phyloP scores from a whole-genome alignment of 2,113 vertebrate genomes.

The Alligator sinensis region DNA sequence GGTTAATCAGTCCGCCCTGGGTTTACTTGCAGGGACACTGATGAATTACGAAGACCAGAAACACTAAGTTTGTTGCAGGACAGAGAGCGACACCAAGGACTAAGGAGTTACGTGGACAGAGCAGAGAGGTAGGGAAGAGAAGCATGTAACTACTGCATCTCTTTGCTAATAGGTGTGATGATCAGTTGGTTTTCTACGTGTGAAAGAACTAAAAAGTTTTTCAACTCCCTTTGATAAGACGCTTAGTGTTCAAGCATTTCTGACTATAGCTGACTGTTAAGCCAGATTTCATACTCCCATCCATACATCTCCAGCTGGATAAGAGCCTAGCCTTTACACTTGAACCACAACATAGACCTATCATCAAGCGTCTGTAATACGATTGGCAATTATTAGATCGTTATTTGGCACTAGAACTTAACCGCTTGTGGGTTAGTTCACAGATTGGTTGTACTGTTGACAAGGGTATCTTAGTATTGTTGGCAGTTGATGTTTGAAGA shows the following conservation, averaged over 20 bases:
- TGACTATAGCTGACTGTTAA: not conserved
- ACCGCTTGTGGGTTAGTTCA: conserved; percentile 32
- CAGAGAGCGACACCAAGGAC: conserved; percentile 59
- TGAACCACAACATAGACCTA: not conserved
- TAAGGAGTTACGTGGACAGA: conserved; percentile 68
- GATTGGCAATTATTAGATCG: not conserved
- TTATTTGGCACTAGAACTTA: conserved; percentile 15
- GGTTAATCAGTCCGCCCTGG: conserved; percentile 17
- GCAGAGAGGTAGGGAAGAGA: conserved; percentile 52
- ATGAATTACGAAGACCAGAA: conserved; percentile 70
- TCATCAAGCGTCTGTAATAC: not conserved
- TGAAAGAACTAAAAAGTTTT: not conserved
- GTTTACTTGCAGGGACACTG: conserved; percentile 57
- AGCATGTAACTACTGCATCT: not conserved
- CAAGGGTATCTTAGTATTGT: not conserved
- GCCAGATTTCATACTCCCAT: not conserved
- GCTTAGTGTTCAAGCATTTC: too few relatives aligned
- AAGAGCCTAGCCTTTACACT: not conserved
- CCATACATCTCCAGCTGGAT: not conserved
- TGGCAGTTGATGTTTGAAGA: not conserved
- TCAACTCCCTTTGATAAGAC: too few relatives aligned
- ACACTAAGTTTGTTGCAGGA: conserved; percentile 67
- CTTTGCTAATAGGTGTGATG: not conserved
- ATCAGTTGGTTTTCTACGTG: not conserved
- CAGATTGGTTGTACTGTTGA: conserved; percentile 19